Evolutionary conservation across 2,797 vertebrate species (phyloP), one percentile per base, ranked within the genome.

Genomic region (Sebastolobus alascanus): DNA sequence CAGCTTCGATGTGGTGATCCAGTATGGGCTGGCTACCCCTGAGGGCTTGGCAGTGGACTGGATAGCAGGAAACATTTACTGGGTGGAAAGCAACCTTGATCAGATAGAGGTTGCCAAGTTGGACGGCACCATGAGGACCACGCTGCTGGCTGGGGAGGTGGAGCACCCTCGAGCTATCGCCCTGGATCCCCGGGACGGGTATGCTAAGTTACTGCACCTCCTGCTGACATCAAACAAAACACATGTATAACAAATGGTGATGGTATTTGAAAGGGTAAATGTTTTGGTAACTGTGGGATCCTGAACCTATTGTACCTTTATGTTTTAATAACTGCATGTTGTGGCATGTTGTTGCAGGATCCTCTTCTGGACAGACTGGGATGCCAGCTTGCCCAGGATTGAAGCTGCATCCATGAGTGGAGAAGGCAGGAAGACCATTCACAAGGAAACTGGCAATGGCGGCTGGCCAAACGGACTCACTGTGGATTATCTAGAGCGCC

Each of bases 311-410:
- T 74, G 18, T 16, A 27, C 9, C 0, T 31, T 37, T 14, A 54
- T 38, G 0, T 46, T 31, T 63, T 14, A 27, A 63, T 31, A 29
- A 52, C 40, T 37, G 13, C 16, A 6, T 75, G 50, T 83, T 81
- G 25, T 81, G 22, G 4, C 37, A 22, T 43, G 65, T 35, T 16
- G 2, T 73, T 83, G 80, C 84, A 99, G 98, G 83, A 98, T 99
- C 90, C 96, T 99, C 52, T 99, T 99, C 95, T 99, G 98, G 98
- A 99, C 98, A 38, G 98, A 99, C 87, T 99, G 98, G 98, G 98
- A 99, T 76, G 98, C 98, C 43, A 99, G 96, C 89, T 96, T 99
- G 93, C 98, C 98, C 43, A 96, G 98, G 52, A 99, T 99, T 31
- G 98, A 99, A 81, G 98, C 98, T 0, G 98, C 98, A 4, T 99